Evolutionary conservation across 2,113 vertebrate genomes (phyloP).

Genomic region (Ptilorrhoa leucosticta): DNA sequence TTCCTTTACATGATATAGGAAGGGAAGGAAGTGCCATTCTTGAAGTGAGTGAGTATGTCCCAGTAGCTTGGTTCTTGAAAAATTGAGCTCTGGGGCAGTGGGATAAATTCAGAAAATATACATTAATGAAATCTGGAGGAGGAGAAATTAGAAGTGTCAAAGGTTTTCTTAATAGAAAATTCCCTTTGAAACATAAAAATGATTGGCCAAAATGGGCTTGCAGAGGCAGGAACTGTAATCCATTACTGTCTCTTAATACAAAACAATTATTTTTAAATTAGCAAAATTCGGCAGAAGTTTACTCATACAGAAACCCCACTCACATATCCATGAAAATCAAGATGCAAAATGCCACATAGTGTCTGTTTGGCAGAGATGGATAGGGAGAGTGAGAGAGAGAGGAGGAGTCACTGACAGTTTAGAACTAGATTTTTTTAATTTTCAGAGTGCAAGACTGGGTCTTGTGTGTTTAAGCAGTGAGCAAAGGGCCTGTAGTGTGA

Average conservation of each 20-base stretch:
- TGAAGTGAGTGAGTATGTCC: background rate
- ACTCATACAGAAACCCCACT: background rate
- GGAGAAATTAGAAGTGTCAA: background rate
- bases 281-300: background rate
- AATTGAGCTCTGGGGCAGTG: background rate
- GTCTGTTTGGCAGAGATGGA: background rate
- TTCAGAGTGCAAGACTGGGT: background rate
- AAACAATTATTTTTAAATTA: background rate
- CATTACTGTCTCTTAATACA: background rate
- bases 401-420: background rate
- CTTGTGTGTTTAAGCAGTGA: background rate
- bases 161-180: background rate
- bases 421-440: constrained; percentile 19
- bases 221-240: background rate
- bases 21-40: background rate
- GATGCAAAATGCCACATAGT: background rate
- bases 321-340: background rate
- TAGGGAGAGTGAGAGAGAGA: background rate
- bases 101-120: background rate
- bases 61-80: background rate
- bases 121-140: background rate
- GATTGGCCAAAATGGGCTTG: background rate
- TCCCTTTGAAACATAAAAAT: background rate
- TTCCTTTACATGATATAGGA: background rate
- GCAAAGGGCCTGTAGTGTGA: background rate